A percentile compares a stretch with the other conserved stretches of the same genome.
phyloP scores from a whole-genome alignment of 2,797 vertebrate genomes.

The Macroramphosus scolopax region DNA sequence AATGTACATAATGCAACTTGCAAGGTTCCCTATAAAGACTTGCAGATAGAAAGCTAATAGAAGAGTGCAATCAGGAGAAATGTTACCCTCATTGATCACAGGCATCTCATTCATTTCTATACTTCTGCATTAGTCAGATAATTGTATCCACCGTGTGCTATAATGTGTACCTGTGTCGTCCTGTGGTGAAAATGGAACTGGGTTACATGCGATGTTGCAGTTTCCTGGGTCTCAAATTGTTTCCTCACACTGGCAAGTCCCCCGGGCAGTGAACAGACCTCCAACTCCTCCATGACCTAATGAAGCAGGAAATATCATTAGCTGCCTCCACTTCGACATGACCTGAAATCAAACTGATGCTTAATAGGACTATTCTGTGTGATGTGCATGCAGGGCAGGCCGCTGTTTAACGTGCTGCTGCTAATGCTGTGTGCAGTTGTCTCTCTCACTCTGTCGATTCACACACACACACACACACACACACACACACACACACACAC shows the following conservation, averaged over 20 bases:
- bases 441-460: too few species aligned
- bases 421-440: conserved; percentile 6
- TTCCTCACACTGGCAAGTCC: conserved; percentile 89
- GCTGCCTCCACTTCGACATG: conserved; percentile 51
- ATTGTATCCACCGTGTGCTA: background rate
- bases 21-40: conserved; percentile 27
- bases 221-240: conserved; percentile 88
- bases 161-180: conserved; percentile 83
- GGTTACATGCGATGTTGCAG: conserved; percentile 78
- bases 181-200: conserved; percentile 83
- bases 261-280: conserved; percentile 86
- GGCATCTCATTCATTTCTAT: conserved; percentile 22
- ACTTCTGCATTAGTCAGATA: conserved; percentile 27
- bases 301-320: conserved; percentile 72
- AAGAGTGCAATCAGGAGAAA: conserved; percentile 31
- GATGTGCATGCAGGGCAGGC: conserved; percentile 21
- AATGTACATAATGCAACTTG: conserved; percentile 27
- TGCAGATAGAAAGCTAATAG: conserved; percentile 32
- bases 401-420: background rate
- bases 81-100: conserved; percentile 10
- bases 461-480: too few species aligned
- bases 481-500: too few species aligned
- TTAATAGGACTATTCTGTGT: conserved; percentile 42
- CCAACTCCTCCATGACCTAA: conserved; percentile 89
- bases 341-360: conserved; percentile 55